A percentile compares a stretch with the other conserved stretches of the same genome.
phyloP scores from a whole-genome alignment of 1,140 invertebrate species.

The Brachionus rubens region DNA sequence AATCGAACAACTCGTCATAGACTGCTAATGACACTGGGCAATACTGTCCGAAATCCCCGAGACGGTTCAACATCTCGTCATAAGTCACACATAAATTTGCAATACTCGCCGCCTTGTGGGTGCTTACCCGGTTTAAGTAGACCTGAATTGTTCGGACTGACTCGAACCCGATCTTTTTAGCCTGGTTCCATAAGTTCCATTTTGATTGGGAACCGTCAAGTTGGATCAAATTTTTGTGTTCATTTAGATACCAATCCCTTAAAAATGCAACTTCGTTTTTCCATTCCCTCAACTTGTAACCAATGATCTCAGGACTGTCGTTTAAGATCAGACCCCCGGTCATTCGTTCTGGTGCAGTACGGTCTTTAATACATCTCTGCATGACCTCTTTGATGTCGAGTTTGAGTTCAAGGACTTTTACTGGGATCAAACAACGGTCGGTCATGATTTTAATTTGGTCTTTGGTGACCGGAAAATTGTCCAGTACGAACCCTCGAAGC shows the following conservation, averaged over 20 bases:
- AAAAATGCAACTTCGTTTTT: conserved; percentile 52
- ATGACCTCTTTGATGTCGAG: conserved; percentile 55
- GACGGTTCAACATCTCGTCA: conserved; percentile 55
- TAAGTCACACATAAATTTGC: conserved; percentile 58
- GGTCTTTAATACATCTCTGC: conserved; percentile 56
- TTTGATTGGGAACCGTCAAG: conserved; percentile 55
- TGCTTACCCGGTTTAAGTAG: conserved; percentile 25
- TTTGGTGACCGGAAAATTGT: conserved; percentile 58
- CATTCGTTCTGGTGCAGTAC: conserved; percentile 51
- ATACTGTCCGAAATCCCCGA: conserved; percentile 59
- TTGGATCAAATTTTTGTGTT: conserved; percentile 55
- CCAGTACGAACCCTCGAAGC: conserved; percentile 59
- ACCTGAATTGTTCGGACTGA: conserved; percentile 16
- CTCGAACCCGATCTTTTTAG: conserved; percentile 24
- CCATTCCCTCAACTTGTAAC: conserved; percentile 54
- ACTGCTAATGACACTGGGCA: conserved; percentile 59
- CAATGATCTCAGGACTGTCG: conserved; percentile 58
- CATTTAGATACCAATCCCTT: conserved; percentile 55
- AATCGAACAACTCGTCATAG: conserved; percentile 57
- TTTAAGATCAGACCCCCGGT: conserved; percentile 47
- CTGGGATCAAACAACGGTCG: conserved; percentile 57
- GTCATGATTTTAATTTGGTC: conserved; percentile 57
- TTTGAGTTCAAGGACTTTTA: conserved; percentile 57
- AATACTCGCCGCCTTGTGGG: conserved; percentile 55
- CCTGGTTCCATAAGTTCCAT: conserved; percentile 58